Evolutionary conservation across 1,140 invertebrate genomes (phyloP).

Genomic region (Papilio polyxenes): DNA sequence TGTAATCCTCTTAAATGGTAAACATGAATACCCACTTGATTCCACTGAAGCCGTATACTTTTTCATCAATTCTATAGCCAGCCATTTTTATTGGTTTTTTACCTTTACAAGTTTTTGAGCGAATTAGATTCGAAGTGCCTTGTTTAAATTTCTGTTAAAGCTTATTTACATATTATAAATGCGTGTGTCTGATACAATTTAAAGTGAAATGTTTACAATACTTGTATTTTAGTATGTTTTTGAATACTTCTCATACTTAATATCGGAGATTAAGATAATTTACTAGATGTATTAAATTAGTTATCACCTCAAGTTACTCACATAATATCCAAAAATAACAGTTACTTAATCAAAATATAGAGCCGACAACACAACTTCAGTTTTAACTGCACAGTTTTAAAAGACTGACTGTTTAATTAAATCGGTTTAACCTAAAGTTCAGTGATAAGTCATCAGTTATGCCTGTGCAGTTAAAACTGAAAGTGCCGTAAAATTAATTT

Average conservation of each 20-base stretch:
- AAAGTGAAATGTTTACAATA: not conserved
- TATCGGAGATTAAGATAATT: too few species aligned
- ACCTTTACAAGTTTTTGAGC: not conserved
- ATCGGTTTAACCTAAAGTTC: too few species aligned
- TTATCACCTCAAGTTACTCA: not conserved
- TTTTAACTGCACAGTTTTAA: too few species aligned
- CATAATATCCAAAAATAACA: not conserved
- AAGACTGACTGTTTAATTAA: too few species aligned
- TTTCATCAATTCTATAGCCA: conserved; percentile 2
- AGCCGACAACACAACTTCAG: too few species aligned
- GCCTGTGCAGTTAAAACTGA: too few species aligned
- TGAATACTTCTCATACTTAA: not conserved
- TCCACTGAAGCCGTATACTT: conserved; percentile 9
- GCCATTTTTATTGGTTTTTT: conserved; percentile 5
- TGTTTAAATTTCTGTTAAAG: not conserved
- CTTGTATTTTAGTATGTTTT: not conserved
- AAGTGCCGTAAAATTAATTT: not conserved
- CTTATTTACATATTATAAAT: not conserved
- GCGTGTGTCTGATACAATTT: too few species aligned
- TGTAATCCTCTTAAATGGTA: conserved; percentile 6
- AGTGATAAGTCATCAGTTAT: too few species aligned
- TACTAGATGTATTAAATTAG: too few species aligned
- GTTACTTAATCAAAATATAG: not conserved
- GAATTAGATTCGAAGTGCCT: not conserved
- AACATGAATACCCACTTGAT: conserved; percentile 21